Base-by-base conservation (phyloP, 2,888 invertebrate genomes). In the Prosapia bicincta region DNA sequence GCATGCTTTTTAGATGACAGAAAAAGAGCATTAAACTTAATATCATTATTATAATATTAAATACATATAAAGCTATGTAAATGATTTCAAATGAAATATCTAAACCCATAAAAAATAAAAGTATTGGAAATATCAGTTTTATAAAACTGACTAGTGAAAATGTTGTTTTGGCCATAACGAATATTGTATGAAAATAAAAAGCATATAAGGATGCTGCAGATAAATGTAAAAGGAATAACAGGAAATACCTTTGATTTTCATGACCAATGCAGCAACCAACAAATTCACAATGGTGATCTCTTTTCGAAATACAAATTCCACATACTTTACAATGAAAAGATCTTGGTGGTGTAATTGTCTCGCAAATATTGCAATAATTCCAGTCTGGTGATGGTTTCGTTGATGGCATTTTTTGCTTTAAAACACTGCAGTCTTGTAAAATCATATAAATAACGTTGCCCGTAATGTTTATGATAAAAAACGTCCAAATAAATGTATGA, bases 271-370 rank as follows among this genome's bases (percentile, higher is more conserved):
- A 97, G 82, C 92, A 93, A 23, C 94, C 93, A 43, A 94, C 92
- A 84, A 97, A 98, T 80, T 93, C 91, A 83, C 97, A 94, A 83
- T 95, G 94, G 85, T 95, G 96, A 83, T 96, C 97, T 80, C 97
- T 88, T 85, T 95, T 95, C 38, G 93, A 84, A 74, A 98, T 90
- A 84, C 98, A 99, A 9, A 89, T 88, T 79, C 93, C 88, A 85
- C 98, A 99, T 6, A 87, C 89, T 73, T 89, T 88, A 83, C 98
- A 99, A 83, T 98, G 98, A 91, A 95, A 96, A 1, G 97, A 91
- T 43, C 98, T 89, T 0, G 96, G 95, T 0, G 95, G 95, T 7
- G 90, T 87, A 25, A 91, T 77, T 65, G 89, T 86, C 83, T 94
- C 93, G 85, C 98, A 98, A 0, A 87, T 86, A 0, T 89, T 83